Conservation (phyloP, 2,797 vertebrate genomes). For the Liparis tanakae region DNA sequence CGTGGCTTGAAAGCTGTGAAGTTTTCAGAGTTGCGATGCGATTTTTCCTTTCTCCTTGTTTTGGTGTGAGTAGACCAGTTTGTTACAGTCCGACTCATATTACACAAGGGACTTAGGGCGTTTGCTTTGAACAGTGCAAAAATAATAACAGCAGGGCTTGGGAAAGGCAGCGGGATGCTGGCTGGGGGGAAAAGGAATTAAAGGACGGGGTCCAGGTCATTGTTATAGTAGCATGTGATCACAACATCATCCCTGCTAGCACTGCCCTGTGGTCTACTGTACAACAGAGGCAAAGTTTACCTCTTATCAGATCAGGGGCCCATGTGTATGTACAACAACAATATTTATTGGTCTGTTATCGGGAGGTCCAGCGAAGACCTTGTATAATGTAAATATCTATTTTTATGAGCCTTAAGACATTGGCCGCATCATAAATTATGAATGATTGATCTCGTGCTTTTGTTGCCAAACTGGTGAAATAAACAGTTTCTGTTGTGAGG, state of each 20-base stretch:
- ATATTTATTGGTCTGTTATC: constrained; percentile 68
- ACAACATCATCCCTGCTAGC: constrained; percentile 57
- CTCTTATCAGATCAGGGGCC: constrained; percentile 74
- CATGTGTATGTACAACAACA: constrained; percentile 59
- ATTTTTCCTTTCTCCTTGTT: constrained; percentile 6
- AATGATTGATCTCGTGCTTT: constrained; percentile 74
- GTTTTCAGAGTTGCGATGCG: constrained; percentile 1
- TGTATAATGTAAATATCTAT: constrained; percentile 72
- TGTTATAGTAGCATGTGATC: constrained; percentile 70
- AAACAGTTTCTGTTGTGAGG: constrained; percentile 67
- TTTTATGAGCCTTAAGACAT: constrained; percentile 66
- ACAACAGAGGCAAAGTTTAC: constrained; percentile 76
- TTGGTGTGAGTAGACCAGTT: constrained; percentile 19
- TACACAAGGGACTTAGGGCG: constrained; percentile 60
- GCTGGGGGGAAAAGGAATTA: constrained; percentile 64
- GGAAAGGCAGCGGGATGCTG: constrained; percentile 74
- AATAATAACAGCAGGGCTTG: constrained; percentile 71
- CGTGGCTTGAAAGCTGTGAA: neutral
- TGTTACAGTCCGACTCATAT: constrained; percentile 47
- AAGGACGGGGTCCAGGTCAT: constrained; percentile 69
- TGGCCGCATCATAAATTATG: constrained; percentile 72
- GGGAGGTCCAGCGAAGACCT: constrained; percentile 56
- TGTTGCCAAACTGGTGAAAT: constrained; percentile 75
- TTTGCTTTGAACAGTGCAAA: constrained; percentile 64
- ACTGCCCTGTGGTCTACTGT: constrained; percentile 55